Percentiles rank a stretch among this genome's conserved stretches.
Evolutionary conservation across 2,797 vertebrate species (phyloP).

Genomic region (Thunnus albacares): DNA sequence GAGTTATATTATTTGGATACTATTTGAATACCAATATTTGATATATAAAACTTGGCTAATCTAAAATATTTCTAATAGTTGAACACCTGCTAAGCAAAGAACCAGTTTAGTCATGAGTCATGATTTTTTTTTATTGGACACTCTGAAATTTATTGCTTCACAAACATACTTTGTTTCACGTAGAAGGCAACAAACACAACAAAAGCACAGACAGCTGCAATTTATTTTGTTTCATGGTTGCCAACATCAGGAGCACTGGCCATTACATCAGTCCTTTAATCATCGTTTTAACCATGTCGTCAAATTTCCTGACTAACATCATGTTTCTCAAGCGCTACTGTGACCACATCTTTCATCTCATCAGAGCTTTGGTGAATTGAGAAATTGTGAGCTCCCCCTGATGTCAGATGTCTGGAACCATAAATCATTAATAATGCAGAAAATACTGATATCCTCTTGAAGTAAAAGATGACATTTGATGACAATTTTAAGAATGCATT

Average conservation of each 20-base stretch:
- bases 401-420: background rate
- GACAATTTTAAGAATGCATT: background rate
- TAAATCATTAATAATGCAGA: background rate
- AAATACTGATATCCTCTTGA: no score
- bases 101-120: background rate
- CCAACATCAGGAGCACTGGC: background rate
- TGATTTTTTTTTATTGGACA: no score
- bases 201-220: background rate
- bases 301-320: background rate
- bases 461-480: no score
- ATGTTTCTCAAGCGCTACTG: background rate
- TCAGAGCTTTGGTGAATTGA: background rate
- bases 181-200: background rate
- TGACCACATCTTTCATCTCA: constrained; percentile 9
- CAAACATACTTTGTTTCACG: constrained; percentile 8
- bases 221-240: background rate
- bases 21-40: no score
- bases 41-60: background rate
- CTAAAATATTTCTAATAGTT: no score
- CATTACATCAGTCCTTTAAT: constrained; percentile 23
- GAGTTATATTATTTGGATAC: no score
- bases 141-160: background rate
- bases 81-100: background rate
- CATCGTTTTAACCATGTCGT: background rate
- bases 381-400: constrained; percentile 28